These are phyloP conservation scores for Aplochiton taeniatus DNA, from an alignment of 2,797 vertebrate species.

Conservation along the genomic window DNA sequence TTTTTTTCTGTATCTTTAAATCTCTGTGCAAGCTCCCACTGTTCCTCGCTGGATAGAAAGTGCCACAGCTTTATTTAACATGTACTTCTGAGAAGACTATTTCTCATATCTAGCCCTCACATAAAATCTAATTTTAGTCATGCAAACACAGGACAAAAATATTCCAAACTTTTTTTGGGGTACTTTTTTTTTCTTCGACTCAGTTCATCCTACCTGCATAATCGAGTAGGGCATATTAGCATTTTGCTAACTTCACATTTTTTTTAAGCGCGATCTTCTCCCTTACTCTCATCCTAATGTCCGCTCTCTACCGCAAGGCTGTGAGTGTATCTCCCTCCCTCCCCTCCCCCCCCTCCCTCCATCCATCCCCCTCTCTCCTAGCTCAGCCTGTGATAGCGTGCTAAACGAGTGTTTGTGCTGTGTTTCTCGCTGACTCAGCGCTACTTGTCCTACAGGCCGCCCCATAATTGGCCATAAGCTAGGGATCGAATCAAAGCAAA, in stretches of 20 bases:
- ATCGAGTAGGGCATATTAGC: constrained; percentile 46
- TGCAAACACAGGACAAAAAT: neutral
- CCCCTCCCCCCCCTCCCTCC: neutral
- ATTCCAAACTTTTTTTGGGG: neutral
- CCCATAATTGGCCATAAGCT: constrained; percentile 73
- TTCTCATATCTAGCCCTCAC: constrained; percentile 14
- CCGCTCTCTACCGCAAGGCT: constrained; percentile 35
- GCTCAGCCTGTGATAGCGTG: constrained; percentile 52
- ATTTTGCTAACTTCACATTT: constrained; percentile 63
- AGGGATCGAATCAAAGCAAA: constrained; percentile 68
- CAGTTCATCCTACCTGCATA: constrained; percentile 29
- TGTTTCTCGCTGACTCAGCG: constrained; percentile 53
- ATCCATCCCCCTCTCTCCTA: constrained; percentile 20
- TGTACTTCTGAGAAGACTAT: too few species aligned
- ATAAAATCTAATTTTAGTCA: neutral
- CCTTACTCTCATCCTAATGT: constrained; percentile 13
- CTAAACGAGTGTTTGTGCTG: constrained; percentile 67
- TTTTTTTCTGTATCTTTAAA: too few species aligned
- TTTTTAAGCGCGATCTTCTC: constrained; percentile 44
- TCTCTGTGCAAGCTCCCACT: too few species aligned
- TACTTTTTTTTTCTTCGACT: neutral
- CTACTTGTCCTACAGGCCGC: constrained; percentile 46
- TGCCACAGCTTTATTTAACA: too few species aligned
- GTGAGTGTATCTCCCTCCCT: neutral
- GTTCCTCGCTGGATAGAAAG: too few species aligned